phyloP scores from a whole-genome alignment of 2,113 vertebrate genomes.

The Aegithalos caudatus region DNA sequence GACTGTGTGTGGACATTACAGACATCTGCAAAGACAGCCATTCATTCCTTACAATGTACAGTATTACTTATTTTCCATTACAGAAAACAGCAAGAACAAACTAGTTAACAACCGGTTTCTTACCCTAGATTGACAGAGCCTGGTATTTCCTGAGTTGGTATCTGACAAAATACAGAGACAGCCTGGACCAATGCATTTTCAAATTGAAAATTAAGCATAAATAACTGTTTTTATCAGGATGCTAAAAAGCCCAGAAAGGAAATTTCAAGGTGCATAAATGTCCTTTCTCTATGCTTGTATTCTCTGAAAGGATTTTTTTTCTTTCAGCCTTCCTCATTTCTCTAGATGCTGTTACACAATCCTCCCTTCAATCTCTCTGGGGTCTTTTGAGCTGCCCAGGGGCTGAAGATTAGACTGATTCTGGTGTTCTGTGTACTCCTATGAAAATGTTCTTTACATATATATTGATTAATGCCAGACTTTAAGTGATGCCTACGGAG shows the following conservation, averaged over 20 bases:
- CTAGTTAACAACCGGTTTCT: background rate
- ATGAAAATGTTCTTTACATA: background rate
- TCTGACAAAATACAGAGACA: background rate
- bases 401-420: background rate
- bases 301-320: background rate
- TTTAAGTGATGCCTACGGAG: background rate
- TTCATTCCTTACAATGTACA: background rate
- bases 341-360: background rate
- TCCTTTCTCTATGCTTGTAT: background rate
- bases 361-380: background rate
- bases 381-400: background rate
- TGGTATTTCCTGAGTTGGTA: background rate
- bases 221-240: background rate
- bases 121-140: background rate
- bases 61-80: background rate
- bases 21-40: background rate
- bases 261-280: background rate
- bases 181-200: background rate
- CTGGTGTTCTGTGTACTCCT: rapidly evolving
- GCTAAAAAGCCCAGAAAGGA: background rate
- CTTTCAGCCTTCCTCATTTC: background rate
- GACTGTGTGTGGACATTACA: background rate
- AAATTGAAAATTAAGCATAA: background rate
- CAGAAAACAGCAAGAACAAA: background rate
- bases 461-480: background rate